Evolutionary conservation across 1,140 invertebrate species (phyloP), one percentile per base, ranked within the genome.

Genomic region (Micrasema minimum): DNA sequence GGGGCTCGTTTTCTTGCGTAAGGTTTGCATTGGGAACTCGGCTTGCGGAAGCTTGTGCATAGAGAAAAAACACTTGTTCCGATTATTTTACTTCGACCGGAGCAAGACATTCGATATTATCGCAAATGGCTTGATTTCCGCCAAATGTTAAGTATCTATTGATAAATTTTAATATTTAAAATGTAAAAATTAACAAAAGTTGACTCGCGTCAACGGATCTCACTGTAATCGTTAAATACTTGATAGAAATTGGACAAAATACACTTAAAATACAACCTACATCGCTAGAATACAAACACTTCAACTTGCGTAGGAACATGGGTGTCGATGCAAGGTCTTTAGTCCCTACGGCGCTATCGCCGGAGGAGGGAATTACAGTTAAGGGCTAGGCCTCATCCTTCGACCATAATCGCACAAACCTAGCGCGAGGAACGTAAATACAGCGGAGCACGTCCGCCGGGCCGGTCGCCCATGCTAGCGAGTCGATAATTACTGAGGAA

Each of bases 1-100:
- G 79, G 92, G 92, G 84, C 92, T 94, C 78, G 91, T 93, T 87
- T 92, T 93, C 86, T 93, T 94, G 77, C 93, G 88, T 83, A 94
- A 86, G 77, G 92, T 94, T 90, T 94, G 92, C 93, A 94, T 94
- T 81, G 82, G 83, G 83, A 85, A 85, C 72, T 75, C 72, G 37
- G 66, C 66, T 71, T 75, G 72, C 72, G 72, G 65, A 57, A 75
- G 72, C 72, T 75, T 75, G 72, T 75, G 72, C 72, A 75, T 75
- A 75, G 69, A 71, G 71, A 72, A 65, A 71, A 72, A 66, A 71
- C 66, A 64, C 69, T 71, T 46, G 66, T 61, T 51, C 67, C 67
- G 57, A 69, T 69, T 69, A 69, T 51, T 61, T 69, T 41, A 51
- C 67, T 51, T 43, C 71, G 71, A 50, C 64, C 53, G 59, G 41